Percentiles rank a stretch among this genome's conserved stretches.
These are phyloP conservation scores for Atethmia centrago DNA, from an alignment of 2,888 invertebrate genomes.

Conservation along the genomic window DNA sequence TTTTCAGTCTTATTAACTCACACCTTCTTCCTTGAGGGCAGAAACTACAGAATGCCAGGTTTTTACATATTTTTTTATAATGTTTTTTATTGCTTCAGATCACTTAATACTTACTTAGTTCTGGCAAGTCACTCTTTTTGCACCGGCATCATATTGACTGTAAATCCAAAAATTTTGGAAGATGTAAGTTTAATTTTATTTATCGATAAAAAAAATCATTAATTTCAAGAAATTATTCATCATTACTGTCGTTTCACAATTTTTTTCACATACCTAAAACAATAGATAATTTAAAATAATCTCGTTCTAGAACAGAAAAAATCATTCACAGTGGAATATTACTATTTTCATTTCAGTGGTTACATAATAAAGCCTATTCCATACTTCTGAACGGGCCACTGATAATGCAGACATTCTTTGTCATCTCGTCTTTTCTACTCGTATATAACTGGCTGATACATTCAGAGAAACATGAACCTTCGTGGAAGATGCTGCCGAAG, in stretches of 20 bases:
- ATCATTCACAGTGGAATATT: background rate
- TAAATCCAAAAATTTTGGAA: slow-evolving; percentile 64
- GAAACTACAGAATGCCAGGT: too few species aligned
- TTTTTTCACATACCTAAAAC: background rate
- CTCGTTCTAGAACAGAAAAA: background rate
- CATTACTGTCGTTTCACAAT: background rate
- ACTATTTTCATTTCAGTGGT: slow-evolving; percentile 36
- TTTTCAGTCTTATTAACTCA: too few species aligned
- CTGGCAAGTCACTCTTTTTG: slow-evolving; percentile 47
- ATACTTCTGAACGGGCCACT: slow-evolving; percentile 63
- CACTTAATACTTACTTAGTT: slow-evolving; percentile 8
- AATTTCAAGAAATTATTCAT: background rate
- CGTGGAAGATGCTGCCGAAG: slow-evolving; percentile 63
- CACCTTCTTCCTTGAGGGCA: too few species aligned
- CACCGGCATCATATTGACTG: background rate
- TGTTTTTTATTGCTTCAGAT: slow-evolving; percentile 22
- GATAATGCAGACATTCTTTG: slow-evolving; percentile 70
- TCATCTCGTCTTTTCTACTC: slow-evolving; percentile 71
- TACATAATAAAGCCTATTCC: rapidly evolving
- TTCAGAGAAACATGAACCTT: slow-evolving; percentile 53
- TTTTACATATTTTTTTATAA: too few species aligned
- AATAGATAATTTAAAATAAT: background rate
- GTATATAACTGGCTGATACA: slow-evolving; percentile 65
- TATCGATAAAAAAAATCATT: background rate
- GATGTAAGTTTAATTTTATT: slow-evolving; percentile 55